Evolutionary conservation across 2,113 vertebrate species (phyloP).

Genomic region (Sinocyclocheilus maitianheensis): DNA sequence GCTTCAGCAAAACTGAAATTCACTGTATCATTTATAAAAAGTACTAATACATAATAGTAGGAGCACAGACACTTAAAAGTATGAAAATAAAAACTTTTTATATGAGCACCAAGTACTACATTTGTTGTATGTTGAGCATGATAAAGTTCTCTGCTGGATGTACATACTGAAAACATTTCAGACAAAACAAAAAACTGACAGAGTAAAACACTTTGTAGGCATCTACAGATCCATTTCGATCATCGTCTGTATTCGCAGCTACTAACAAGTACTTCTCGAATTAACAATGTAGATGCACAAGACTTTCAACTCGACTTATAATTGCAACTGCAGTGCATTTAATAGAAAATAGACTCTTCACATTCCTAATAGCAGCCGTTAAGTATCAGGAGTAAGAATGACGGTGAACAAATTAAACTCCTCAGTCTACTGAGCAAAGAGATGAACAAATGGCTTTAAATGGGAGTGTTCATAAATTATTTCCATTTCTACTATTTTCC

Average conservation of each 20-base stretch:
- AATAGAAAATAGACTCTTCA: conserved; percentile 39
- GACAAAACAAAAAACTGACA: not conserved
- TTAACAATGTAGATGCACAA: conserved; percentile 7
- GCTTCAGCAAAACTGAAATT: not conserved
- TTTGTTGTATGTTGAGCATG: conserved; percentile 12
- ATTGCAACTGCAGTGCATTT: conserved; percentile 37
- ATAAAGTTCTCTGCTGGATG: not conserved
- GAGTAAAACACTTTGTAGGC: not conserved
- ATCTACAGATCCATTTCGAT: not conserved
- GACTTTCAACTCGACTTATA: conserved; percentile 11
- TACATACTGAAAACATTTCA: not conserved
- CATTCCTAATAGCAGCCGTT: conserved; percentile 41
- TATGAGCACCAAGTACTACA: conserved; percentile 36
- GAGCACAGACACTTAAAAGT: conserved; percentile 12
- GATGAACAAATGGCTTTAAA: not conserved
- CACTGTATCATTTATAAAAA: conserved; percentile 19
- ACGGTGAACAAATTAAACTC: not conserved
- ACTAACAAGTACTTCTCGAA: not conserved
- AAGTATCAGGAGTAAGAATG: not conserved
- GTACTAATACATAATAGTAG: conserved; percentile 28
- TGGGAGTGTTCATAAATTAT: not conserved
- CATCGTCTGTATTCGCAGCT: not conserved
- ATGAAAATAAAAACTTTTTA: conserved; percentile 29
- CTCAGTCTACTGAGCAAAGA: not conserved
- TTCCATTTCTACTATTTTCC: not conserved